Conservation (phyloP, 2,113 vertebrate genomes). For the Gymnogyps californianus region DNA sequence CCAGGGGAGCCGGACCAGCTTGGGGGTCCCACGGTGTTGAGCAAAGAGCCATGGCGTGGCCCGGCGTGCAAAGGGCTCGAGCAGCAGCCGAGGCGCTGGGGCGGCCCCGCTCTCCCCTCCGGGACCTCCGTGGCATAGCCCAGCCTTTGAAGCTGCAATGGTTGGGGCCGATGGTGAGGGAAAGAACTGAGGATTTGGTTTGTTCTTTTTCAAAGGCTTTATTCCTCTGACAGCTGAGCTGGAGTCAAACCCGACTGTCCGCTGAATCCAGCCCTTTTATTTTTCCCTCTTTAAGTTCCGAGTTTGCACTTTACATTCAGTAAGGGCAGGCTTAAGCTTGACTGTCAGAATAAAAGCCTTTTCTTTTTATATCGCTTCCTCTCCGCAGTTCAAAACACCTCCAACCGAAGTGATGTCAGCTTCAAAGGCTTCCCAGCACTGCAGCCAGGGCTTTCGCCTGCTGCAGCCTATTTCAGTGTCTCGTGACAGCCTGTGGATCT, state of each 20-base stretch:
- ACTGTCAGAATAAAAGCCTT: conserved; percentile 59
- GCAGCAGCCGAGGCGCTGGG: neutral
- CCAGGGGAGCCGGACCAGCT: fast-evolving
- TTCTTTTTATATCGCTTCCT: neutral
- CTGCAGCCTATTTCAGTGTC: neutral
- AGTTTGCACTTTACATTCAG: conserved; percentile 20
- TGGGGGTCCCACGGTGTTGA: fast-evolving
- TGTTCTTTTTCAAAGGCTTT: conserved; percentile 59
- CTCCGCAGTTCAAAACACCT: conserved; percentile 26
- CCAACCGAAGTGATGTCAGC: neutral
- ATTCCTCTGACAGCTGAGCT: conserved; percentile 32
- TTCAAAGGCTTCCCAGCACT: neutral
- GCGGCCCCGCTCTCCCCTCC: fast-evolving
- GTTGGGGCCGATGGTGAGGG: neutral
- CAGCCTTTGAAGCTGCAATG: conserved; percentile 26
- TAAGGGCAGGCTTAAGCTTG: conserved; percentile 31
- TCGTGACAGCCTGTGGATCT: neutral
- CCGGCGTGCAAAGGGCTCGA: fast-evolving
- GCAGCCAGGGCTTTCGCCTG: neutral
- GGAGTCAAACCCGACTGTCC: neutral
- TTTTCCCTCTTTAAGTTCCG: neutral
- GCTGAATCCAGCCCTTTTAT: conserved; percentile 42
- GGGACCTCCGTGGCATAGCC: neutral
- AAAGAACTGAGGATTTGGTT: conserved; percentile 17
- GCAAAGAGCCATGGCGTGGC: neutral